Percentiles rank a stretch among this genome's conserved stretches.
Conservation (phyloP, 2,113 vertebrate genomes). For the Malurus melanocephalus region DNA sequence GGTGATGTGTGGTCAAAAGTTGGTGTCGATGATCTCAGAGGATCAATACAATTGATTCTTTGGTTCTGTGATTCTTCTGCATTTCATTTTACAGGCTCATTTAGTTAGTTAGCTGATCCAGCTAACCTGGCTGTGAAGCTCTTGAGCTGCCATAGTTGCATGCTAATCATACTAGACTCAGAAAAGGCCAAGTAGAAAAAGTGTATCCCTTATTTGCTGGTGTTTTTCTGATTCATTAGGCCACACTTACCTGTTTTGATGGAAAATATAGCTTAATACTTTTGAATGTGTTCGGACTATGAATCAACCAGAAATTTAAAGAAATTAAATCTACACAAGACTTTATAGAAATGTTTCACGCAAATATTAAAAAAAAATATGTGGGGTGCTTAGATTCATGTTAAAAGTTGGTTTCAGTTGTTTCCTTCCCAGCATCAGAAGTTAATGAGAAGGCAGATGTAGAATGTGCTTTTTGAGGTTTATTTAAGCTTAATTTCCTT, state of each 20-base stretch:
- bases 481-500: not conserved
- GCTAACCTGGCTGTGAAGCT: not conserved
- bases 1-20: not conserved
- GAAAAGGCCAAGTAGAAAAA: not conserved
- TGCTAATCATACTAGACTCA: not conserved
- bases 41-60: not conserved
- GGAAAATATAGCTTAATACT: not conserved
- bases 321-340: not conserved
- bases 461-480: not conserved
- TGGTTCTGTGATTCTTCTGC: not conserved
- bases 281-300: not conserved
- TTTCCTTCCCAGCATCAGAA: not conserved
- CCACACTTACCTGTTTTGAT: not conserved
- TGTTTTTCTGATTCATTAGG: not conserved
- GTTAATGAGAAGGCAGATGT: not conserved
- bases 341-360: not conserved
- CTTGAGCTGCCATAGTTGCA: not conserved
- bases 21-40: not conserved
- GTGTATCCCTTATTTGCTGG: not conserved
- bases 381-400: not conserved
- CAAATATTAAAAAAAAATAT: not conserved
- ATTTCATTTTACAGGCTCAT: not conserved
- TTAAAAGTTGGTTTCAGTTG: not conserved
- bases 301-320: not conserved
- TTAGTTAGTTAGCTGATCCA: not conserved